phyloP scores from a whole-genome alignment of 2,113 vertebrate species.

The Ailuropoda melanoleuca region DNA sequence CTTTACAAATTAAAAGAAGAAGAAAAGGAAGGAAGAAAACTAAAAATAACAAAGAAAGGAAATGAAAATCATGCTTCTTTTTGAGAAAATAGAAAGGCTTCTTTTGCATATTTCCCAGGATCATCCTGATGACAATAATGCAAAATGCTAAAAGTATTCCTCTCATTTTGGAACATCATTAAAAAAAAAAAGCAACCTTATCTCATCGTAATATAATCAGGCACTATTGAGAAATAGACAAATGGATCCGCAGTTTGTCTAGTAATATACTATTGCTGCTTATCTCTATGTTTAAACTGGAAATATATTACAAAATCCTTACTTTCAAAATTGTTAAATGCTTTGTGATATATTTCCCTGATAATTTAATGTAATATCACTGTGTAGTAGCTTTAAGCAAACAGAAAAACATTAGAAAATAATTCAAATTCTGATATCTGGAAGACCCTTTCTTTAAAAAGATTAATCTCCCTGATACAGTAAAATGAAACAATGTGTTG shows the following conservation, averaged over 20 bases:
- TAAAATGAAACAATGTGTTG: background rate
- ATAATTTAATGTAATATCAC: background rate
- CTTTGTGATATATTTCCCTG: background rate
- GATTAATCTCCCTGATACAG: background rate
- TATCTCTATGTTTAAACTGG: background rate
- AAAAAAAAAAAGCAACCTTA: background rate
- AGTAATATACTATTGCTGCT: background rate
- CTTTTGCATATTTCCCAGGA: background rate
- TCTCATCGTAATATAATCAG: background rate
- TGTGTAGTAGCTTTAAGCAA: background rate
- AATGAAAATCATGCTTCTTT: background rate
- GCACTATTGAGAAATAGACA: background rate
- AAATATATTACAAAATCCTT: background rate
- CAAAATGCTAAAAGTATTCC: background rate
- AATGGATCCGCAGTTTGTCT: background rate
- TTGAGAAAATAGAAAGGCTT: background rate
- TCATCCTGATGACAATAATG: background rate
- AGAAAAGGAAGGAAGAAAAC: background rate
- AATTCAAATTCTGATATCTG: background rate
- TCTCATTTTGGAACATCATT: background rate
- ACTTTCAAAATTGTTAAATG: background rate
- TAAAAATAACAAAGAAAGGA: background rate
- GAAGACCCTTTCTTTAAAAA: background rate
- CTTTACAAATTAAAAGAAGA: background rate
- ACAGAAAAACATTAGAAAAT: background rate